A percentile compares a stretch with the other conserved stretches of the same genome.
Conservation (phyloP, 2,888 invertebrate genomes). For the Eurytoma californica region DNA sequence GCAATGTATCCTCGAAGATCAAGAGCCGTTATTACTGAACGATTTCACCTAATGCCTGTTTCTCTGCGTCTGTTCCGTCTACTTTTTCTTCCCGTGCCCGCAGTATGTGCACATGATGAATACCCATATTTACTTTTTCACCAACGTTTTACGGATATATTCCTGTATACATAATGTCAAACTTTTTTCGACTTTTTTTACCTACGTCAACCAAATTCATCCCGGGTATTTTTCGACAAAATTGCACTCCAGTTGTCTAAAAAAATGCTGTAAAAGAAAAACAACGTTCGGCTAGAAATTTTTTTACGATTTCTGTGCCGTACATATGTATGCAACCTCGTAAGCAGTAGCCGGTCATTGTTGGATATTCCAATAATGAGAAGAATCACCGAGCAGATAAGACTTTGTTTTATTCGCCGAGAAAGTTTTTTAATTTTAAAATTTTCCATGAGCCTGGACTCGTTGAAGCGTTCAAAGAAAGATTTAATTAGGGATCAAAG, state of each 20-base stretch:
- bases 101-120: too few relatives aligned
- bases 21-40: not conserved
- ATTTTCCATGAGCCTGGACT: slow-evolving; percentile 12
- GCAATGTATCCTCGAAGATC: too few relatives aligned
- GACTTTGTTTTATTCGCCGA: slow-evolving; percentile 17
- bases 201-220: too few relatives aligned
- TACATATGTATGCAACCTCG: not conserved
- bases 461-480: not conserved
- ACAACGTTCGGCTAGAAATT: too few relatives aligned
- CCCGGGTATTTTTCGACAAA: too few relatives aligned
- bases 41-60: slow-evolving; percentile 7
- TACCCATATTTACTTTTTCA: too few relatives aligned
- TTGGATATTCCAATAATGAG: not conserved
- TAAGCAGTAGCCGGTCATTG: not conserved
- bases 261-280: too few relatives aligned
- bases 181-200: too few relatives aligned
- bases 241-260: too few relatives aligned
- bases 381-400: not conserved
- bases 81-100: too few relatives aligned
- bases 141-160: too few relatives aligned
- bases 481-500: slow-evolving; percentile 14
- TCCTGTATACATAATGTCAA: too few relatives aligned
- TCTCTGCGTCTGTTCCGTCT: not conserved
- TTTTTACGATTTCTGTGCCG: slow-evolving; percentile 15
- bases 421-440: slow-evolving; percentile 44